Base-by-base conservation (phyloP, 2,888 invertebrate species). In the Argyresthia goedartella region DNA sequence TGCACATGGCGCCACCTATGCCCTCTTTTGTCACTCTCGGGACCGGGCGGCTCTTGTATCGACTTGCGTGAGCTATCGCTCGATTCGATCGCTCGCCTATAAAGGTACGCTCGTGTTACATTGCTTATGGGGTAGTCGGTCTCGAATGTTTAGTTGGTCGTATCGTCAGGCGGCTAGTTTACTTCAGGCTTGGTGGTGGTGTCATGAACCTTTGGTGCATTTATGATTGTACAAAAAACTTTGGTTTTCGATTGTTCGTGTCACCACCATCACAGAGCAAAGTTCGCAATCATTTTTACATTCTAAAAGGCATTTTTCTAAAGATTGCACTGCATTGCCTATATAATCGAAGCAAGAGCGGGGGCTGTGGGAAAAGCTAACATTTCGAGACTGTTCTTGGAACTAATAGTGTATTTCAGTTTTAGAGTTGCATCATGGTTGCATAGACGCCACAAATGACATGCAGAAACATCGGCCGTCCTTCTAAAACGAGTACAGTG, bases 1-100 rank as follows among this genome's bases (percentile, higher is more conserved):
- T 94, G 91, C 68, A 95, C 91, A 88, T 93, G 94, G 82, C 92
- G 91, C 95, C 95, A 95, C 79, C 93, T 93, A 88, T 93, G 93
- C 74, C 85, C 88, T 59, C 79, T 76, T 76, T 78, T 84, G 25
- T 25, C 25, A 25, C 25, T 25, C 71, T 81, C 81, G 61, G 84
- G 75, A 60, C 65, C 78, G 56, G 66, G 76, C 9, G 81, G 70
- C 71, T 81, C 82, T 74, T 66, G 77, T 67, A 73, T 64, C 73
- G 82, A 79, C 76, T 71, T 81, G 76, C 69, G 78, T 71, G 81
- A 76, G 73, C 78, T 77, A 71, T 84, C 79, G 67, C 82, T 76
- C 76, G 85, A 78, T 67, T 76, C 78, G 81, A 81, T 82, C 75
- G 81, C 75, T 78, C 73, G 85, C 84, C 85, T 86, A 84, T 66